phyloP scores from a whole-genome alignment of 1,140 invertebrate genomes.

The Hirudo medicinalis region DNA sequence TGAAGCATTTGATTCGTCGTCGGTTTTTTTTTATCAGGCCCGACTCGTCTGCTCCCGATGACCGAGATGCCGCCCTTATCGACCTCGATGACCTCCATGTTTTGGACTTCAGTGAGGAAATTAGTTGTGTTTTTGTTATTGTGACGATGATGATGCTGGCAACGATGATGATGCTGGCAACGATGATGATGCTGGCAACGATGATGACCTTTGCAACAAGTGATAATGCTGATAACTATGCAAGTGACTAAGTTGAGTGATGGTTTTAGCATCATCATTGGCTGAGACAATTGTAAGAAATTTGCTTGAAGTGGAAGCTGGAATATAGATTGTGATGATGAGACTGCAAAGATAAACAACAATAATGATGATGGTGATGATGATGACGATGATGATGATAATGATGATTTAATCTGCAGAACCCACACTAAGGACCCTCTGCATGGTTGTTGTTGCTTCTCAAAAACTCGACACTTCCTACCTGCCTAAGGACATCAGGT shows the following conservation, averaged over 20 bases:
- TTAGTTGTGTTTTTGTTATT: neutral
- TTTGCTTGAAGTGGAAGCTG: no score
- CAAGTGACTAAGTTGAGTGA: no score
- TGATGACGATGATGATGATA: neutral
- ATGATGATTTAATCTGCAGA: slow-evolving; percentile 31
- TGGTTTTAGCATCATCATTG: no score
- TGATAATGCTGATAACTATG: no score
- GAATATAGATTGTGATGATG: no score
- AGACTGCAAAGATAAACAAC: no score
- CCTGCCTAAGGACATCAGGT: slow-evolving; percentile 53
- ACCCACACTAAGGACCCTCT: slow-evolving; percentile 56
- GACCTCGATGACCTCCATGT: slow-evolving; percentile 19
- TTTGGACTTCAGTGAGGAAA: slow-evolving; percentile 15
- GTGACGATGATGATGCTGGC: slow-evolving; percentile 11
- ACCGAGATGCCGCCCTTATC: slow-evolving; percentile 20
- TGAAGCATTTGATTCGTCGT: no score
- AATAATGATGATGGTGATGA: neutral
- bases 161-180: no score
- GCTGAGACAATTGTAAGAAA: no score
- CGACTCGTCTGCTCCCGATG: slow-evolving; percentile 13
- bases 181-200: neutral
- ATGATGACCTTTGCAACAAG: neutral
- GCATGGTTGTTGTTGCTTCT: slow-evolving; percentile 51
- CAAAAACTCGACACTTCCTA: slow-evolving; percentile 49
- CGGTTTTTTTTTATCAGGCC: neutral